Evolutionary conservation across 2,797 vertebrate species (phyloP).

Genomic region (Sebastes steindachneri): DNA sequence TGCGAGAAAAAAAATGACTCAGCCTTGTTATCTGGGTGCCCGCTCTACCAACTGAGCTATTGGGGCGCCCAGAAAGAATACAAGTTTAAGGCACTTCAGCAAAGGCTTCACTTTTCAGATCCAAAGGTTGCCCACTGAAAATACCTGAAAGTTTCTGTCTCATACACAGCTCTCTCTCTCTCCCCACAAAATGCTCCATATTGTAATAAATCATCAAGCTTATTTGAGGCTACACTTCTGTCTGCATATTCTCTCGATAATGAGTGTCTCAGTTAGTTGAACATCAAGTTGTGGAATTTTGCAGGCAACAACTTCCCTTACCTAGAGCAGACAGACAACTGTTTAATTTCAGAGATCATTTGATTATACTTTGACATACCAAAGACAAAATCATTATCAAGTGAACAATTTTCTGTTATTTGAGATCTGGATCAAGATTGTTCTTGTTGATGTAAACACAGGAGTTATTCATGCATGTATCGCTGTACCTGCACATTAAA

Average conservation of each 20-base stretch:
- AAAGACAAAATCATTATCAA: background rate
- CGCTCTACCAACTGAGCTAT: no score
- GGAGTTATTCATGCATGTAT: background rate
- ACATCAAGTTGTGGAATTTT: background rate
- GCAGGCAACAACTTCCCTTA: background rate
- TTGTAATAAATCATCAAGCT: background rate
- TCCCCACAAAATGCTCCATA: background rate
- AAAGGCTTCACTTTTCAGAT: background rate
- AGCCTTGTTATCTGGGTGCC: rapidly evolving
- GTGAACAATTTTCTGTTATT: background rate
- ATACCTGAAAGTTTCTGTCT: background rate
- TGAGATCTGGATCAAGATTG: background rate
- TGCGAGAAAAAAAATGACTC: no score
- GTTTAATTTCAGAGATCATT: conserved; percentile 6
- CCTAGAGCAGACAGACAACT: background rate
- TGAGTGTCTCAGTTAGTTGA: background rate
- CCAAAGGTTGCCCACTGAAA: background rate
- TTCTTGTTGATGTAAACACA: background rate
- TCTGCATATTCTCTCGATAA: background rate
- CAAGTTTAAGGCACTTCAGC: background rate
- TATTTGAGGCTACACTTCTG: background rate
- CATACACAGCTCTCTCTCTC: background rate
- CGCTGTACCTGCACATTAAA: background rate
- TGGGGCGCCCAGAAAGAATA: background rate
- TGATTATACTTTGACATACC: background rate